These are phyloP conservation scores for Nomada ruficornis DNA, from an alignment of 2,888 invertebrate species.

Conservation along the genomic window DNA sequence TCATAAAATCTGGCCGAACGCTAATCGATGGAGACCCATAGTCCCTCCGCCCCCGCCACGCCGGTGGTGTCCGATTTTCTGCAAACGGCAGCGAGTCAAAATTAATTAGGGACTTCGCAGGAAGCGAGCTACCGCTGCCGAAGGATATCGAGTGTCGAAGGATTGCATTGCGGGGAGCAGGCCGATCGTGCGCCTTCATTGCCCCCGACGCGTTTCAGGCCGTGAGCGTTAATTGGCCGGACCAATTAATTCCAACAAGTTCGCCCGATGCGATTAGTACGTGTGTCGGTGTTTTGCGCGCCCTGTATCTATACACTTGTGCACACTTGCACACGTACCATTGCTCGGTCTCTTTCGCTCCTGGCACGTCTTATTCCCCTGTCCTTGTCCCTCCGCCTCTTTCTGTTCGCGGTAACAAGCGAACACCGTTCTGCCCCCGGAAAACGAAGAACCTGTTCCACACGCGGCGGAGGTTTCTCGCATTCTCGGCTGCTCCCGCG, in stretches of 20 bases:
- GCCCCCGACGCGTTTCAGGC: slow-evolving; percentile 77
- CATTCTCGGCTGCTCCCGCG: slow-evolving; percentile 64
- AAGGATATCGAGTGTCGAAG: slow-evolving; percentile 58
- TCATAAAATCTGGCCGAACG: not conserved
- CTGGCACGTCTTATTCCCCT: not conserved
- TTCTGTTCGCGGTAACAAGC: slow-evolving; percentile 52
- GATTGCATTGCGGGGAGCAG: slow-evolving; percentile 48
- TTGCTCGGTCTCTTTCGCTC: not conserved
- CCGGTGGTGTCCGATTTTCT: slow-evolving; percentile 44
- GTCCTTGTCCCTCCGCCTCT: not conserved
- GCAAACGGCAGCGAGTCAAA: slow-evolving; percentile 49
- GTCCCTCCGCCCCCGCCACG: no score
- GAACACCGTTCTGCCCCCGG: slow-evolving; percentile 72
- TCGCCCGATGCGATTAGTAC: slow-evolving; percentile 81
- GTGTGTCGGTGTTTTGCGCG: slow-evolving; percentile 60
- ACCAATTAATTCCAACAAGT: slow-evolving; percentile 84
- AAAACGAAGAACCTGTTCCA: slow-evolving; percentile 79
- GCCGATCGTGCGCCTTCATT: slow-evolving; percentile 74
- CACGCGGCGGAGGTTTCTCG: slow-evolving; percentile 67
- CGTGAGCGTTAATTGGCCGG: slow-evolving; percentile 83
- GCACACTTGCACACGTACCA: not conserved
- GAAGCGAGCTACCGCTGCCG: slow-evolving; percentile 27
- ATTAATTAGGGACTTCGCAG: slow-evolving; percentile 66
- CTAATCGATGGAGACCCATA: slow-evolving; percentile 3
- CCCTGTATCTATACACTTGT: slow-evolving; percentile 12